Evolutionary conservation across 2,797 vertebrate species (phyloP).

Genomic region (Periophthalmus magnuspinnatus): DNA sequence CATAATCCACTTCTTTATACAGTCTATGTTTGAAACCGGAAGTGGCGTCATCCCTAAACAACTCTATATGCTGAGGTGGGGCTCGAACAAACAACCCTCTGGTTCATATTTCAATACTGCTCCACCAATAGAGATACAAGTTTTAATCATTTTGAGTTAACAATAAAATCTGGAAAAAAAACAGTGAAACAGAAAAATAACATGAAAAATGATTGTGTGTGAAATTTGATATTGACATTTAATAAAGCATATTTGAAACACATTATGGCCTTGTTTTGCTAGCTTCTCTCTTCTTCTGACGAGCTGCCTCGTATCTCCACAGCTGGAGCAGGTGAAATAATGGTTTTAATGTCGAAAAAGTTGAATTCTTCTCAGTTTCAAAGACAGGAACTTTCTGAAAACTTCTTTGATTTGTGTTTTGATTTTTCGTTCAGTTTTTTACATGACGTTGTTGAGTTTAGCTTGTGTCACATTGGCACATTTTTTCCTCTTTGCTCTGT

Average conservation of each 20-base stretch:
- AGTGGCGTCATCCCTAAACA: too few relatives aligned
- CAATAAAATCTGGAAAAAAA: too few relatives aligned
- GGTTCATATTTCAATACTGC: too few relatives aligned
- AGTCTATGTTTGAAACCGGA: too few relatives aligned
- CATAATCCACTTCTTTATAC: too few relatives aligned
- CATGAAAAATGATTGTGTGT: not conserved
- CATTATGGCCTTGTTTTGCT: not conserved
- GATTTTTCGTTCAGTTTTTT: constrained; percentile 40
- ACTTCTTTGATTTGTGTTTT: constrained; percentile 23
- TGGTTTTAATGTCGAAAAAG: constrained; percentile 24
- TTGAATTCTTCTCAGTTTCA: constrained; percentile 19
- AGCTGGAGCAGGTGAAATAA: constrained; percentile 5
- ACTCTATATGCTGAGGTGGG: too few relatives aligned
- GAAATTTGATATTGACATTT: not conserved
- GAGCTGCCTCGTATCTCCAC: too few relatives aligned
- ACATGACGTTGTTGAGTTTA: constrained; percentile 32
- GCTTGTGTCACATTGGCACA: constrained; percentile 40
- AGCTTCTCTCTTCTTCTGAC: not conserved
- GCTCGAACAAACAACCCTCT: too few relatives aligned
- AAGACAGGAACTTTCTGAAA: constrained; percentile 26
- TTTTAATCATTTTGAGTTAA: too few relatives aligned
- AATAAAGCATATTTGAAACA: not conserved
- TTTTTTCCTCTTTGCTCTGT: constrained; percentile 54
- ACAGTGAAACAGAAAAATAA: not conserved
- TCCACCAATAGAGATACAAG: too few relatives aligned